phyloP scores from a whole-genome alignment of 2,888 invertebrate species.

The Pseudococcus jackbeardsleyi region DNA sequence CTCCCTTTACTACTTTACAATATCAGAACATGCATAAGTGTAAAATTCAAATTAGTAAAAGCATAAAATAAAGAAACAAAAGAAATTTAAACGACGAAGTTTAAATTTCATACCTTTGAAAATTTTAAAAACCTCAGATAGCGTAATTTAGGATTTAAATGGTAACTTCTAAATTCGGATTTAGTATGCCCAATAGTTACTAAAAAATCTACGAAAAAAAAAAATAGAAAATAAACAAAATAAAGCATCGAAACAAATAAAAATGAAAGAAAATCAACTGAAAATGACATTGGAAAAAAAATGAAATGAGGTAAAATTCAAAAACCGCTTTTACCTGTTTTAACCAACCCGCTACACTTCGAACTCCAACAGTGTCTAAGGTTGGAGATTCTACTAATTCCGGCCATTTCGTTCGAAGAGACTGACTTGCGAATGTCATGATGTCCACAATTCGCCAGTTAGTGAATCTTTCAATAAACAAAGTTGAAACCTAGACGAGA shows the following conservation, averaged over 20 bases:
- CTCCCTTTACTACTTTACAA: neutral
- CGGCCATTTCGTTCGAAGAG: slow-evolving; percentile 80
- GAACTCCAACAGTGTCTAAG: slow-evolving; percentile 78
- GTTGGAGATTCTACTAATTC: slow-evolving; percentile 76
- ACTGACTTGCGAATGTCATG: slow-evolving; percentile 74
- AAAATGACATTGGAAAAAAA: neutral
- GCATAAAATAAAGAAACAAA: neutral
- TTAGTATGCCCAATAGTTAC: slow-evolving; percentile 22
- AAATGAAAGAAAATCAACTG: neutral
- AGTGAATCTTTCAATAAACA: neutral
- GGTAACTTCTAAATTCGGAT: slow-evolving; percentile 42
- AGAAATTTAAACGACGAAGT: slow-evolving; percentile 69
- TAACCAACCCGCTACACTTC: slow-evolving; percentile 85
- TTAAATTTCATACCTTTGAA: slow-evolving; percentile 44
- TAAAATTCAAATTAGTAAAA: neutral
- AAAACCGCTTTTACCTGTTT: slow-evolving; percentile 77
- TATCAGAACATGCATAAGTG: neutral
- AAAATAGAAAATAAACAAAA: neutral
- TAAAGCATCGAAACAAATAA: neutral
- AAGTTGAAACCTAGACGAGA: neutral
- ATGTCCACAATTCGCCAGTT: slow-evolving; percentile 35
- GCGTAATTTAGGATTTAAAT: slow-evolving; percentile 28
- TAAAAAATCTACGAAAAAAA: slow-evolving; percentile 29
- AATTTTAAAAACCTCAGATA: slow-evolving; percentile 15
- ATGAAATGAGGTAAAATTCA: neutral